A percentile compares a stretch with the other conserved stretches of the same genome.
These are phyloP conservation scores for Stenichneumon culpator DNA, from an alignment of 2,888 invertebrate species.

Conservation along the genomic window DNA sequence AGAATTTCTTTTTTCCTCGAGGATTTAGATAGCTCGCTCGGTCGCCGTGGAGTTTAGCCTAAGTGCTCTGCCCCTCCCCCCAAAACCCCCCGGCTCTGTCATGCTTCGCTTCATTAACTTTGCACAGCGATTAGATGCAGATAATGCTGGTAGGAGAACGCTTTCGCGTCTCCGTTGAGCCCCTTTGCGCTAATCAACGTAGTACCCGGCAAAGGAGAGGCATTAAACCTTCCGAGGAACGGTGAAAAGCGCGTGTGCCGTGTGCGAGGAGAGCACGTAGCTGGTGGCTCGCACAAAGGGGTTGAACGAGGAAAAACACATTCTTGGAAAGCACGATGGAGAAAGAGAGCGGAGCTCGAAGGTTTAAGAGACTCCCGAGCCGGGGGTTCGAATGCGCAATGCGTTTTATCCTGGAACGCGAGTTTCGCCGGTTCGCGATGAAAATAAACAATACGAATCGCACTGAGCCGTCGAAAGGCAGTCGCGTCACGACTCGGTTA, in stretches of 20 bases:
- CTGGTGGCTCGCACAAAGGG: not conserved
- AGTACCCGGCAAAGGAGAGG: conserved; percentile 18
- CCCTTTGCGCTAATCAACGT: conserved; percentile 52
- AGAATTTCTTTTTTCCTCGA: conserved; percentile 57
- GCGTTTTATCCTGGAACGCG: not conserved
- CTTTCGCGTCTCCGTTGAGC: conserved; percentile 58
- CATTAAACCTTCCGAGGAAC: conserved; percentile 51
- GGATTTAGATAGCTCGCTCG: conserved; percentile 67
- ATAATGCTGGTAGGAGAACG: conserved; percentile 53
- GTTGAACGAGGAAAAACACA: conserved; percentile 21
- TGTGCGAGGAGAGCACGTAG: conserved; percentile 2
- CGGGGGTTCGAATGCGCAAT: not conserved
- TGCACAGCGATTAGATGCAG: conserved; percentile 61
- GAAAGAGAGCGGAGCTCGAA: not conserved
- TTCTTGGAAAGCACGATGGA: conserved; percentile 10
- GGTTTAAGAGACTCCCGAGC: conserved; percentile 5
- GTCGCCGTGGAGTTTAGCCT: conserved; percentile 42
- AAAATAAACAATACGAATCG: conserved; percentile 11
- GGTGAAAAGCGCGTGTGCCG: conserved; percentile 51
- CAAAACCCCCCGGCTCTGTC: conserved; percentile 36
- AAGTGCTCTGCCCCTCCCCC: conserved; percentile 53
- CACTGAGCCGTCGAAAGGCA: not conserved
- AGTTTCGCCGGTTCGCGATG: not conserved
- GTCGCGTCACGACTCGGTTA: conserved; percentile 16
- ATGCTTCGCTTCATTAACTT: conserved; percentile 67